phyloP scores from a whole-genome alignment of 2,888 invertebrate species.

The Macaria liturata region DNA sequence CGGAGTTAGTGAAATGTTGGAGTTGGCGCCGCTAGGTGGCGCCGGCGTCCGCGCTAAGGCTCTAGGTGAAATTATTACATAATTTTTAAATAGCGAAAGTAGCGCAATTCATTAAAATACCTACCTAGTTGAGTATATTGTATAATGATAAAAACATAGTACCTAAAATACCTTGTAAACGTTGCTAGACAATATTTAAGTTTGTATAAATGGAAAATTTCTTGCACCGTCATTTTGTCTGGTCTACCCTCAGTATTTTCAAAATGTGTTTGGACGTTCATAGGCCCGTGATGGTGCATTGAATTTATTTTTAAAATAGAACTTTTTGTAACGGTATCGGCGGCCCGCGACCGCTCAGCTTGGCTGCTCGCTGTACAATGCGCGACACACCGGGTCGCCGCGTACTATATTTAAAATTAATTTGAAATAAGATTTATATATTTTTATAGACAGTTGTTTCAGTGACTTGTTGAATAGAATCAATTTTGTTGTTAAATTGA shows the following conservation, averaged over 20 bases:
- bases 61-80: slow-evolving; percentile 59
- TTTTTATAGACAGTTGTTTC: slow-evolving; percentile 80
- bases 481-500: slow-evolving; percentile 67
- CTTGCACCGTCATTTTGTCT: slow-evolving; percentile 67
- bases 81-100: slow-evolving; percentile 65
- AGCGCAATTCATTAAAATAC: slow-evolving; percentile 70
- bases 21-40: slow-evolving; percentile 19
- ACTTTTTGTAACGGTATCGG: slow-evolving; percentile 30
- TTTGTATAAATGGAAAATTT: slow-evolving; percentile 55
- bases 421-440: slow-evolving; percentile 67
- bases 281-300: slow-evolving; percentile 34
- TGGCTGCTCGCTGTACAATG: slow-evolving; percentile 15
- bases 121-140: slow-evolving; percentile 73
- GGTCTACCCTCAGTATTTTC: slow-evolving; percentile 33
- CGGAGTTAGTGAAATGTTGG: slow-evolving; percentile 34
- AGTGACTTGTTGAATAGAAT: slow-evolving; percentile 69
- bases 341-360: slow-evolving; percentile 28
- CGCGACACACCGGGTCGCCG: slow-evolving; percentile 46
- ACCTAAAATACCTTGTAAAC: slow-evolving; percentile 68
- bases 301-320: slow-evolving; percentile 37
- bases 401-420: slow-evolving; percentile 70
- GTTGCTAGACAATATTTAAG: slow-evolving; percentile 77
- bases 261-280: slow-evolving; percentile 31
- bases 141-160: slow-evolving; percentile 60
- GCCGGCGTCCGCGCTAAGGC: slow-evolving; percentile 24